A percentile compares a stretch with the other conserved stretches of the same genome.
Evolutionary conservation across 2,113 vertebrate species (phyloP).

Genomic region (Hucho hucho): DNA sequence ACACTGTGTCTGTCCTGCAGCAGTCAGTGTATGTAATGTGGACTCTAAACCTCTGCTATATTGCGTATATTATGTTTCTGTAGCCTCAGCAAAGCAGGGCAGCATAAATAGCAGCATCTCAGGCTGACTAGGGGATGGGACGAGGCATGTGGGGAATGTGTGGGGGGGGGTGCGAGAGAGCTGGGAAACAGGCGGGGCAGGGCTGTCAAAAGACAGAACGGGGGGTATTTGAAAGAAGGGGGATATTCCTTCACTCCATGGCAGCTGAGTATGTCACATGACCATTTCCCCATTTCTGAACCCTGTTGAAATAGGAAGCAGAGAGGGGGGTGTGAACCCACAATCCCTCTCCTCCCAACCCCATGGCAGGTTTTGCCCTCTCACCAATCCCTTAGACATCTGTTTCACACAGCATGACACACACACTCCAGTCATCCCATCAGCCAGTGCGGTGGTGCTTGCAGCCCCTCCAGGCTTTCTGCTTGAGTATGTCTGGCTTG

Average conservation of each 20-base stretch:
- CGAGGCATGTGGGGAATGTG: background rate
- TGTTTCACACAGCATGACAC: conserved; percentile 1
- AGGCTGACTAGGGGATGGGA: background rate
- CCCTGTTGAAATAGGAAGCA: background rate
- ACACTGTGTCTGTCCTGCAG: background rate
- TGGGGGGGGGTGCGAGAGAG: background rate
- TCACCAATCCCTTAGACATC: conserved; percentile 3
- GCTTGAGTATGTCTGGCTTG: conserved; percentile 19
- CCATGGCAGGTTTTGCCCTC: background rate
- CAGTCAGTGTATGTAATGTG: conserved; percentile 2
- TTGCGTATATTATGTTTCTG: background rate
- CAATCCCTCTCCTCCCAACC: too few species aligned
- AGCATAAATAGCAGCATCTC: background rate
- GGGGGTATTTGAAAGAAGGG: too few species aligned
- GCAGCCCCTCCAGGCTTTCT: conserved; percentile 14
- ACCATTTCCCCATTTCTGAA: background rate
- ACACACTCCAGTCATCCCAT: background rate
- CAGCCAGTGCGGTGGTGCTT: background rate
- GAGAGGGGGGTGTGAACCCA: too few species aligned
- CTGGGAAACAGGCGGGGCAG: too few species aligned
- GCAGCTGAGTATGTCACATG: background rate
- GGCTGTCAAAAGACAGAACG: too few species aligned
- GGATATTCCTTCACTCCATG: background rate
- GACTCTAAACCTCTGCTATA: too few species aligned
- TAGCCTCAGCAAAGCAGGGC: background rate